These are phyloP conservation scores for Delichon dasypus DNA, from an alignment of 2,797 vertebrate genomes.

Conservation along the genomic window DNA sequence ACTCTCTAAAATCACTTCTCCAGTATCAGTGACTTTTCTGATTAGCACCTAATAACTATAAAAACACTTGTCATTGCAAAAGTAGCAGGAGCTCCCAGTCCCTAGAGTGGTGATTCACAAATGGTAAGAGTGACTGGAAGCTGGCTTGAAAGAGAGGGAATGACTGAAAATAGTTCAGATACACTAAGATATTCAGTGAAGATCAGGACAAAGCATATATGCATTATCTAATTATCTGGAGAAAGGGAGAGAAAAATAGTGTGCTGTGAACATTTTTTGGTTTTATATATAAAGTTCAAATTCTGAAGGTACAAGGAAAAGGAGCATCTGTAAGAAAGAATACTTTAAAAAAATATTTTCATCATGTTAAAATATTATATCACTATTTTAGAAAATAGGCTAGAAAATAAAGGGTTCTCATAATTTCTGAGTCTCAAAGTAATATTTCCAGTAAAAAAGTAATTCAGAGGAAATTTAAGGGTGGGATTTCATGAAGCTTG, in stretches of 20 bases:
- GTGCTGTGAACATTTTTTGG: neutral
- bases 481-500: neutral
- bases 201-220: neutral
- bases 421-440: neutral
- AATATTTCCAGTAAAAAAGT: neutral
- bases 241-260: neutral
- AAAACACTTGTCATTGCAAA: neutral
- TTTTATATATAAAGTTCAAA: neutral
- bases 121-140: neutral
- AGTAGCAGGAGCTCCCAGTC: neutral
- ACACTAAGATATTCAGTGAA: neutral
- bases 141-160: neutral
- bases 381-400: neutral
- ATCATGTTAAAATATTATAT: neutral
- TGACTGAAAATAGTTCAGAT: neutral
- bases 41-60: neutral
- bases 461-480: neutral
- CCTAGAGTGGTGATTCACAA: neutral
- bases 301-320: neutral
- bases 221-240: neutral
- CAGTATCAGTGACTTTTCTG: neutral
- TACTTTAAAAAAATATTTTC: neutral
- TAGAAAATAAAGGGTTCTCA: neutral
- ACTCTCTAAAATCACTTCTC: neutral
- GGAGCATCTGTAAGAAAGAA: neutral